These are phyloP conservation scores for Drosophila paucipuncta DNA, from an alignment of 2,888 invertebrate genomes.

Conservation along the genomic window DNA sequence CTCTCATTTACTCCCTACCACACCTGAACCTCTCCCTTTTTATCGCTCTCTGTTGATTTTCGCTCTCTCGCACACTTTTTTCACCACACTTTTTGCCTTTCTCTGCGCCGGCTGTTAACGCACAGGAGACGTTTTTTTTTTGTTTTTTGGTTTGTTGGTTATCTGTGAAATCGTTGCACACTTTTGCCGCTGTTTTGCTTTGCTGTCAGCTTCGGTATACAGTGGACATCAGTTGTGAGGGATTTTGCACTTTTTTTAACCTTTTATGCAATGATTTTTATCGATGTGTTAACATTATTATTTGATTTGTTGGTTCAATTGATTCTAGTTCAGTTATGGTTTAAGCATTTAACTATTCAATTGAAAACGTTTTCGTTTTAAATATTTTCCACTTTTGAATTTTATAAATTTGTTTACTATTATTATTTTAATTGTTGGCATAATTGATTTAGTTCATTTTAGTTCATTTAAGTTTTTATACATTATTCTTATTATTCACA, in stretches of 20 bases:
- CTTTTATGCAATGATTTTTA: background rate
- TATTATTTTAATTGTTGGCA: background rate
- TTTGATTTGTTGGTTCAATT: background rate
- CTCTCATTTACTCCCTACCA: background rate
- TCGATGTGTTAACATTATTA: background rate
- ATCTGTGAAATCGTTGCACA: constrained; percentile 49
- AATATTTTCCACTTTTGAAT: background rate
- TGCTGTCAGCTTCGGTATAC: constrained; percentile 47
- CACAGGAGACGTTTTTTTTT: constrained; percentile 30
- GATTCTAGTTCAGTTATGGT: background rate
- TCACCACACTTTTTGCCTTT: constrained; percentile 68
- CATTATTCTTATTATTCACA: background rate
- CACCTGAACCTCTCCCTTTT: background rate
- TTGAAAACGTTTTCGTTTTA: background rate
- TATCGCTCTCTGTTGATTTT: constrained; percentile 8
- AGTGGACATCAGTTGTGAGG: constrained; percentile 33
- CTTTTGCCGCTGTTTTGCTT: constrained; percentile 68
- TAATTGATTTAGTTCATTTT: background rate
- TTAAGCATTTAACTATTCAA: background rate
- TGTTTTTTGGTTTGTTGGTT: constrained; percentile 17
- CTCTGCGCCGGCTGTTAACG: constrained; percentile 67
- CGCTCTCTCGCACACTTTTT: constrained; percentile 40
- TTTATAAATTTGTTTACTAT: background rate
- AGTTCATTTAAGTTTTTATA: background rate
- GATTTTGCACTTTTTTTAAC: background rate